phyloP scores from a whole-genome alignment of 1,140 invertebrate species.

The Tetramorium alpestre region DNA sequence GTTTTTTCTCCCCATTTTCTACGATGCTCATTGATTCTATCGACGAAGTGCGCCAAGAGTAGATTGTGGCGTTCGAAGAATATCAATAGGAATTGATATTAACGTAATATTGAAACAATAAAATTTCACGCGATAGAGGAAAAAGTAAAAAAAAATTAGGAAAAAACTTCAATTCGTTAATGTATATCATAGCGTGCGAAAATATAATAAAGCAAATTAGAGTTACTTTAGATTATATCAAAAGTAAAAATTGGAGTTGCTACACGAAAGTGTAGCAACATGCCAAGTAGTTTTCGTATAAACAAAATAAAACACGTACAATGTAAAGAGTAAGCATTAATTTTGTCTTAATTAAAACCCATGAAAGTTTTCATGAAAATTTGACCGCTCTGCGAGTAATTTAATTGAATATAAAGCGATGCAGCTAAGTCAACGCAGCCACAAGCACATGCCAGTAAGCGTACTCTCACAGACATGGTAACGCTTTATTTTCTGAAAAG shows the following conservation, averaged over 20 bases:
- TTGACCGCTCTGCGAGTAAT: background rate
- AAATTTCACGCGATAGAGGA: background rate
- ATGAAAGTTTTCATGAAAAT: background rate
- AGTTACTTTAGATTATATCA: background rate
- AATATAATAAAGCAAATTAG: background rate
- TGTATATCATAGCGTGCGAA: background rate
- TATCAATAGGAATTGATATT: slow-evolving; percentile 15
- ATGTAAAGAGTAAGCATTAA: background rate
- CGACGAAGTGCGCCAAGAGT: background rate
- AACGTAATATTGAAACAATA: background rate
- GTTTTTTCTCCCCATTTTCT: background rate
- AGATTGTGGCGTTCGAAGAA: background rate
- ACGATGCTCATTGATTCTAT: background rate
- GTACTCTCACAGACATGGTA: background rate
- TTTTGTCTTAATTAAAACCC: slow-evolving; percentile 17
- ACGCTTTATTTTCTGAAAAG: slow-evolving; percentile 45
- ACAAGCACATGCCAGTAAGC: background rate
- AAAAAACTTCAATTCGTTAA: background rate
- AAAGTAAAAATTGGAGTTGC: background rate
- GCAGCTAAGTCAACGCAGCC: background rate
- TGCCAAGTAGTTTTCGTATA: background rate
- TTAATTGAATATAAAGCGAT: slow-evolving; percentile 3
- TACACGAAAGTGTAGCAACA: background rate
- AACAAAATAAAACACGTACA: background rate
- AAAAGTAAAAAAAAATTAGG: background rate